These are phyloP conservation scores for Mormyrops attenuatus DNA, from an alignment of 2,797 vertebrate genomes.

Conservation along the genomic window DNA sequence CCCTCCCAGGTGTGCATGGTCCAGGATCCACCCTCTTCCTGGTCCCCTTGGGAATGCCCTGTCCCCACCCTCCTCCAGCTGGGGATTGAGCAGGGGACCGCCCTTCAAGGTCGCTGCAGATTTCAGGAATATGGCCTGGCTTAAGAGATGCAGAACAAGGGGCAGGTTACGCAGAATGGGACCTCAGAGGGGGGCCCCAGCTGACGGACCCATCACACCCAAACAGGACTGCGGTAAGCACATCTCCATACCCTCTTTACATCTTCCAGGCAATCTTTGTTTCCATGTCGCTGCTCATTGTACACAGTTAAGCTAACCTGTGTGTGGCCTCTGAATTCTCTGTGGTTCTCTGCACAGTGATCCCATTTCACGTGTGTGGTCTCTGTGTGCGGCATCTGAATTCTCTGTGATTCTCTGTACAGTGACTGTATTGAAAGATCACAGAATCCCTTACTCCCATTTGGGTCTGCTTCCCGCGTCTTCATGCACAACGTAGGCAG, in stretches of 20 bases:
- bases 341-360: background rate
- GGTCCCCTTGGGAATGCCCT: constrained; percentile 59
- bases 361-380: background rate
- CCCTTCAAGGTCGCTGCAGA: constrained; percentile 86
- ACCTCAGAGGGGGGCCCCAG: constrained; percentile 85
- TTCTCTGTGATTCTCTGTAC: background rate
- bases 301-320: background rate
- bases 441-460: background rate
- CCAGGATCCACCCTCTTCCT: constrained; percentile 64
- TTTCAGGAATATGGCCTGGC: constrained; percentile 81
- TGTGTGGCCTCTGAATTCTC: background rate
- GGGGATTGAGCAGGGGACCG: constrained; percentile 31
- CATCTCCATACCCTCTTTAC: background rate
- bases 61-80: constrained; percentile 64
- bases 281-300: background rate
- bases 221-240: constrained; percentile 98
- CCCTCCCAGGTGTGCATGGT: constrained; percentile 67
- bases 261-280: background rate
- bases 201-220: constrained; percentile 93
- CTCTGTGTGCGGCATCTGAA: background rate
- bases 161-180: constrained; percentile 95
- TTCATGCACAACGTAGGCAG: background rate
- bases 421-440: background rate
- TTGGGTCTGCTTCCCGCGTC: background rate
- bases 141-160: constrained; percentile 92